These are phyloP conservation scores for Apantesis nais DNA, from an alignment of 2,888 invertebrate species.

Conservation along the genomic window DNA sequence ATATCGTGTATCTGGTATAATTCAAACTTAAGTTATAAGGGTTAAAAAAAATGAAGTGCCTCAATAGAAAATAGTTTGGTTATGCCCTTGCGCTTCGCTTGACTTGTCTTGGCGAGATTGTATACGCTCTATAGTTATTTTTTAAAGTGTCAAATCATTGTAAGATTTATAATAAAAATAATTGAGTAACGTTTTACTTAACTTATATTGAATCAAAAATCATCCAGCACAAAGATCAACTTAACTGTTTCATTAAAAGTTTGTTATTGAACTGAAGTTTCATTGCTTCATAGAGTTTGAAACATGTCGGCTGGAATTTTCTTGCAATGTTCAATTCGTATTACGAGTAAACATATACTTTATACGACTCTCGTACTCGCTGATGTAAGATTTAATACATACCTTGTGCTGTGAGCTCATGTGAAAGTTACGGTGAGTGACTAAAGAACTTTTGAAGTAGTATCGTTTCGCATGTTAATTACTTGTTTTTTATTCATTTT, in stretches of 20 bases:
- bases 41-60: no score
- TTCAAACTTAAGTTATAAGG: no score
- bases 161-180: not conserved
- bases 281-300: conserved; percentile 69
- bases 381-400: conserved; percentile 29
- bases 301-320: conserved; percentile 71
- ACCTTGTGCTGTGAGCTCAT: conserved; percentile 8
- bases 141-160: not conserved
- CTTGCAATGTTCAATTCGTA: conserved; percentile 66
- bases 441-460: conserved; percentile 19
- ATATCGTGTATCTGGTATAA: not conserved
- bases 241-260: conserved; percentile 81
- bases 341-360: conserved; percentile 46
- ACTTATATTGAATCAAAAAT: conserved; percentile 49
- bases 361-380: conserved; percentile 19
- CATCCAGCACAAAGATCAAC: conserved; percentile 58
- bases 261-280: conserved; percentile 72
- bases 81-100: no score
- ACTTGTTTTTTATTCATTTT: not conserved
- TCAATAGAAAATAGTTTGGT: no score
- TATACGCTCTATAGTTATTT: not conserved
- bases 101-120: no score
- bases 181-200: not conserved
- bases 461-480: conserved; percentile 17
- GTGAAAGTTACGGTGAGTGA: conserved; percentile 11